A percentile compares a stretch with the other conserved stretches of the same genome.
These are phyloP conservation scores for Aethes cnicana DNA, from an alignment of 2,888 invertebrate species.

Conservation along the genomic window DNA sequence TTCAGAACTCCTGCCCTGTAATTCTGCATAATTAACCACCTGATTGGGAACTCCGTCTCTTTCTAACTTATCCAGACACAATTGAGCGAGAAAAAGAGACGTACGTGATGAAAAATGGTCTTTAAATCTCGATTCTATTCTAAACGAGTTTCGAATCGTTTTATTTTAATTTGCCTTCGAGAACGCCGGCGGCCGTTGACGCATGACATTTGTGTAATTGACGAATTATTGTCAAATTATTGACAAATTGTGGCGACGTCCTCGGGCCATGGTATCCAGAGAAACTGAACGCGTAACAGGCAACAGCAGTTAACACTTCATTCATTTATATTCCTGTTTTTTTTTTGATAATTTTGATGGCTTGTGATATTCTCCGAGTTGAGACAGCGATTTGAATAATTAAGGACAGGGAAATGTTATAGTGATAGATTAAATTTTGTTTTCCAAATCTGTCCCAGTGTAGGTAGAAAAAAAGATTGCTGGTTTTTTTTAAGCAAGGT, in stretches of 20 bases:
- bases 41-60: constrained; percentile 34
- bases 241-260: constrained; percentile 9
- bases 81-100: constrained; percentile 31
- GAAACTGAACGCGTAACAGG: constrained; percentile 1
- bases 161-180: neutral
- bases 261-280: constrained; percentile 1
- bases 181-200: constrained; percentile 2
- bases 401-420: no score
- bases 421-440: no score
- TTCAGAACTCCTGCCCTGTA: constrained; percentile 55
- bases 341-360: no score
- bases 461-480: no score
- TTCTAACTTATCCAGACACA: constrained; percentile 25
- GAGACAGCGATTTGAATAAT: no score
- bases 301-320: constrained; percentile 8
- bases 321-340: no score
- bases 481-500: no score
- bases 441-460: no score
- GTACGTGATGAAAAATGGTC: constrained; percentile 5
- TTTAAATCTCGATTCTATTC: constrained; percentile 3
- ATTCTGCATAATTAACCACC: constrained; percentile 58
- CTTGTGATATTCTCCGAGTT: no score
- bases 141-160: neutral
- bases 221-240: constrained; percentile 30
- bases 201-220: constrained; percentile 24